phyloP scores from a whole-genome alignment of 2,797 vertebrate genomes.

The Xyrichtys novacula region DNA sequence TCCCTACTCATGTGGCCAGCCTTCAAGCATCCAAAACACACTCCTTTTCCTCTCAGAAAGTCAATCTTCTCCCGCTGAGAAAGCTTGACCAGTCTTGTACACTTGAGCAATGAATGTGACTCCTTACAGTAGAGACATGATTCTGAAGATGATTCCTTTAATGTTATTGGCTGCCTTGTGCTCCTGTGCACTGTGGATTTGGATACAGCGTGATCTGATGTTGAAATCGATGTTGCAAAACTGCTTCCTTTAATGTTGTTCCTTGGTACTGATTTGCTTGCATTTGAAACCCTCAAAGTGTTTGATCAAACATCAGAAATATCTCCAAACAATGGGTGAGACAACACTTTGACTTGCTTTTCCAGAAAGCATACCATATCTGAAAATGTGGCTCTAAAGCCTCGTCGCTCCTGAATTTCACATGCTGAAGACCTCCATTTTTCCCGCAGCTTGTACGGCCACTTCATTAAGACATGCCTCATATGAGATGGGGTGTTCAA shows the following conservation, averaged over 20 bases:
- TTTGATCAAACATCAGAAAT: neutral
- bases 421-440: slow-evolving; percentile 5
- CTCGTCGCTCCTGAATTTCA: neutral
- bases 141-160: neutral
- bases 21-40: neutral
- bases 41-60: neutral
- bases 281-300: neutral
- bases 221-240: neutral
- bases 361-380: neutral
- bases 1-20: neutral
- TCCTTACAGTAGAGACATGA: neutral
- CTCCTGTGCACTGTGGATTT: no score
- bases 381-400: neutral
- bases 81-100: neutral
- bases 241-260: neutral
- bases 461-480: neutral
- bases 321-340: slow-evolving; percentile 2
- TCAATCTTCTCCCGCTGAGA: neutral
- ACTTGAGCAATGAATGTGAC: neutral
- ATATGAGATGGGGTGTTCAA: neutral
- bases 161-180: neutral
- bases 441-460: slow-evolving; percentile 3
- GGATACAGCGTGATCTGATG: neutral
- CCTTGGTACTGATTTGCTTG: neutral
- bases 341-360: neutral